Evolutionary conservation across 2,888 invertebrate species (phyloP).

Genomic region (Xestoiulus laeticollis): DNA sequence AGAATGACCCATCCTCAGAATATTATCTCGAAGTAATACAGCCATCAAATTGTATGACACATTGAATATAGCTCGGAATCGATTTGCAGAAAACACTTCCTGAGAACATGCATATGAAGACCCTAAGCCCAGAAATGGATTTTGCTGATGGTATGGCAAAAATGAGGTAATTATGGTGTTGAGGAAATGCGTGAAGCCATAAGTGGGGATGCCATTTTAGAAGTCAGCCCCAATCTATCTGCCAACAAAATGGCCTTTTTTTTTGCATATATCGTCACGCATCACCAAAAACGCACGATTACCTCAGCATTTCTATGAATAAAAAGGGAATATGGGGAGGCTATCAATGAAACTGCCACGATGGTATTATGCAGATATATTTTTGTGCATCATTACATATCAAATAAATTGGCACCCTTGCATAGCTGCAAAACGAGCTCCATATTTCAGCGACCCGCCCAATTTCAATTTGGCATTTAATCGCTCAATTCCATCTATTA

Average conservation of each 20-base stretch:
- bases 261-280: slow-evolving; percentile 4
- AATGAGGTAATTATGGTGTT: background rate
- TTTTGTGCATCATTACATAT: slow-evolving; percentile 31
- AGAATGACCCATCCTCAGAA: background rate
- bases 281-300: background rate
- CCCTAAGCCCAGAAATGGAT: background rate
- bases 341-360: background rate
- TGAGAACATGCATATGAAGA: background rate
- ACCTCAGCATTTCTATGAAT: background rate
- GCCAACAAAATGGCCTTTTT: background rate
- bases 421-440: background rate
- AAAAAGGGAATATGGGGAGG: background rate
- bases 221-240: background rate
- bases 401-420: background rate
- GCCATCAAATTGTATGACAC: background rate
- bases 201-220: background rate
- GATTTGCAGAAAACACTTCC: background rate
- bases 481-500: slow-evolving; percentile 50
- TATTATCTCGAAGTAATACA: background rate
- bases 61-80: background rate
- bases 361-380: slow-evolving; percentile 8
- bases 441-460: slow-evolving; percentile 46
- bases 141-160: background rate
- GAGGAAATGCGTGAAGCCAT: background rate
- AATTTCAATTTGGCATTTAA: slow-evolving; percentile 50